Conservation (phyloP, 2,113 vertebrate genomes). For the Ginglymostoma cirratum region DNA sequence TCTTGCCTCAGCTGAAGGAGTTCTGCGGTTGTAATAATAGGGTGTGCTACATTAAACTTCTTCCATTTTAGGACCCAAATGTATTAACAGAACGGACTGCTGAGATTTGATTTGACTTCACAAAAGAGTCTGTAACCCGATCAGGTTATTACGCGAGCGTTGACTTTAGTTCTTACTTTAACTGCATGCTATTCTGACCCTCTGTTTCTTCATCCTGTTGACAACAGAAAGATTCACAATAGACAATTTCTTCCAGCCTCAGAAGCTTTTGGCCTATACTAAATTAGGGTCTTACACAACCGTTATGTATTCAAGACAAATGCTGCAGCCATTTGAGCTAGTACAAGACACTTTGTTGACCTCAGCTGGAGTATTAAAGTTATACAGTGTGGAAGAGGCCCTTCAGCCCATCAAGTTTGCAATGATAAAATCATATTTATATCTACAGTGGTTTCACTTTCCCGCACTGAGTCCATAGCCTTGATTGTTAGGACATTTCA, state of each 20-base stretch:
- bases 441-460: too few relatives aligned
- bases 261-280: background rate
- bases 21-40: background rate
- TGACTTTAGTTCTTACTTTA: background rate
- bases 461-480: too few relatives aligned
- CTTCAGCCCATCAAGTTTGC: too few relatives aligned
- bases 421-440: too few relatives aligned
- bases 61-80: background rate
- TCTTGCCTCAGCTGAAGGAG: background rate
- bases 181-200: background rate
- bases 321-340: background rate
- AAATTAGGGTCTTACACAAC: background rate
- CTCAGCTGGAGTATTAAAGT: too few relatives aligned
- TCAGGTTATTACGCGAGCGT: background rate
- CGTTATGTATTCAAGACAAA: background rate
- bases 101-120: constrained; percentile 6
- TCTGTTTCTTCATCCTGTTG: background rate
- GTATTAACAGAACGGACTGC: background rate
- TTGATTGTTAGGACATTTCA: too few relatives aligned
- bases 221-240: background rate
- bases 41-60: background rate
- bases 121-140: background rate
- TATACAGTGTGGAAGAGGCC: too few relatives aligned
- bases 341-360: too few relatives aligned
- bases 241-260: background rate